Conservation (phyloP, 2,888 invertebrate species). For the Aphodius sticticus region DNA sequence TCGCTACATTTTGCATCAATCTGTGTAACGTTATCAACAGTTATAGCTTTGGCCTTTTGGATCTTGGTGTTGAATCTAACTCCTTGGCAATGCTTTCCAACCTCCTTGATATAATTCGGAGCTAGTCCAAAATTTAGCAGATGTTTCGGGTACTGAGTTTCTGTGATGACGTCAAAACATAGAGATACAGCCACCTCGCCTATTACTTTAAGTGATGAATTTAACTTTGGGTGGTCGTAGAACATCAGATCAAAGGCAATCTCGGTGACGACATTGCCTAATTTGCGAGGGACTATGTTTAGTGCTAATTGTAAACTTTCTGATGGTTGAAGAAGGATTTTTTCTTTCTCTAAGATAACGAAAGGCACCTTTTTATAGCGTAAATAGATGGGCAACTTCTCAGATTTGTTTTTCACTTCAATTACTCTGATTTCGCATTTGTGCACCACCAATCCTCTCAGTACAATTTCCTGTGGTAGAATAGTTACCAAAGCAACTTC, state of each 20-base stretch:
- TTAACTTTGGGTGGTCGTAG: neutral
- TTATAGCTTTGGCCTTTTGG: neutral
- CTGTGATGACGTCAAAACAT: neutral
- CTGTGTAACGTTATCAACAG: neutral
- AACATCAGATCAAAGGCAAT: slow-evolving; percentile 16
- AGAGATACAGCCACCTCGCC: neutral
- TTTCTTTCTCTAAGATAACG: neutral
- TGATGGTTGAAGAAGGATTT: too few species aligned
- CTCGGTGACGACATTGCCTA: neutral
- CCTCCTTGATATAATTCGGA: too few species aligned
- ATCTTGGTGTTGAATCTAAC: slow-evolving; percentile 8
- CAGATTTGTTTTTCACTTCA: slow-evolving; percentile 11
- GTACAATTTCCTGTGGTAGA: neutral
- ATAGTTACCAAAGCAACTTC: neutral
- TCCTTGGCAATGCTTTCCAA: slow-evolving; percentile 14
- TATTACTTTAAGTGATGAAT: neutral
- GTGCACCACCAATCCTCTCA: neutral
- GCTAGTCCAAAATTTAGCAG: slow-evolving; percentile 13
- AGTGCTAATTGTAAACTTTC: neutral
- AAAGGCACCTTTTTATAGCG: neutral
- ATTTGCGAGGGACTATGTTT: neutral
- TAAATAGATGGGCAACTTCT: slow-evolving; percentile 9
- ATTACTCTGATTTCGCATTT: slow-evolving; percentile 7
- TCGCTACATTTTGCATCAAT: slow-evolving; percentile 13
- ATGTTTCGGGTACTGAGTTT: neutral